Evolutionary conservation across 2,888 invertebrate species (phyloP).

Genomic region (Entomobrya proxima): DNA sequence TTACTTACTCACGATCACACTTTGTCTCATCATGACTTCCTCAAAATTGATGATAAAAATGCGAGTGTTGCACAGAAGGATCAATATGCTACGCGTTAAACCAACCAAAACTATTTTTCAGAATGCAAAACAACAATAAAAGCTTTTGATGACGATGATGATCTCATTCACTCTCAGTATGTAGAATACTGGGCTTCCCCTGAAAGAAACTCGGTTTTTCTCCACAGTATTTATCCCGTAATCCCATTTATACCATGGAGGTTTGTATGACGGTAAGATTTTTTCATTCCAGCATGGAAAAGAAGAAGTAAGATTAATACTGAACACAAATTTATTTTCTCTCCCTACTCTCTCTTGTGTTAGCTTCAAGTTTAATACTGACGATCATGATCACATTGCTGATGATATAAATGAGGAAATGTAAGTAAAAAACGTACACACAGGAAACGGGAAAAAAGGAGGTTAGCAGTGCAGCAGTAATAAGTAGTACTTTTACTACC

Average conservation of each 20-base stretch:
- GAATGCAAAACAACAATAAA: slow-evolving; percentile 8
- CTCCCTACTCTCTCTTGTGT: slow-evolving; percentile 25
- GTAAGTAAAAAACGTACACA: slow-evolving; percentile 36
- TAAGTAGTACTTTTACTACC: background rate
- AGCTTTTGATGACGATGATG: slow-evolving; percentile 32
- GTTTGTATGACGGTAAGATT: slow-evolving; percentile 35
- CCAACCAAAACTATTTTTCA: slow-evolving; percentile 2
- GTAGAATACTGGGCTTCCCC: background rate
- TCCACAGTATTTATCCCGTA: slow-evolving; percentile 39
- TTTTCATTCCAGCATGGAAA: slow-evolving; percentile 32
- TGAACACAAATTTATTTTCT: background rate
- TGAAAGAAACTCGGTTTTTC: slow-evolving; percentile 7
- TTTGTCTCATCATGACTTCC: slow-evolving; percentile 34
- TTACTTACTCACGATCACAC: slow-evolving; percentile 25
- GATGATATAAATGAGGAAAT: slow-evolving; percentile 3
- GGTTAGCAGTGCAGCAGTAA: slow-evolving; percentile 40
- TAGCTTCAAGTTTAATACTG: slow-evolving; percentile 16
- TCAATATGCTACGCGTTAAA: slow-evolving; percentile 40
- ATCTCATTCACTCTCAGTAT: slow-evolving; percentile 17
- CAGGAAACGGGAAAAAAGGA: slow-evolving; percentile 7
- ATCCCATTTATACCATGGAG: slow-evolving; percentile 54
- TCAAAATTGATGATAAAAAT: slow-evolving; percentile 5
- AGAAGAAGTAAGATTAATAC: slow-evolving; percentile 1
- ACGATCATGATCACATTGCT: background rate
- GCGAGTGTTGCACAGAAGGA: background rate